phyloP scores from a whole-genome alignment of 2,888 invertebrate genomes.

The Sphaerophoria taeniata region DNA sequence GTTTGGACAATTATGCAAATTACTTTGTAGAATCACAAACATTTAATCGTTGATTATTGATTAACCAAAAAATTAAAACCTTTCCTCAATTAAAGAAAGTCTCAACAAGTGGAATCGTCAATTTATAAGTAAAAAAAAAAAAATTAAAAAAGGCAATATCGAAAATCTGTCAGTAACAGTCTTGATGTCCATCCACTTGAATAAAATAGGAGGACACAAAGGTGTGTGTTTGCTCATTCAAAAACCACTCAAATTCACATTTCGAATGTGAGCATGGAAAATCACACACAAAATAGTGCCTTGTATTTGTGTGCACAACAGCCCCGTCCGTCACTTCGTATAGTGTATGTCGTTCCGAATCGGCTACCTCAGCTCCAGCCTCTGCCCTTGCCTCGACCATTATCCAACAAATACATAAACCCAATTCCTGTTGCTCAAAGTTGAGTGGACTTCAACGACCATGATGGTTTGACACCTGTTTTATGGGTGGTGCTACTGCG shows the following conservation, averaged over 20 bases:
- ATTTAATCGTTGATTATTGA: conserved; percentile 37
- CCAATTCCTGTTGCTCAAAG: conserved; percentile 38
- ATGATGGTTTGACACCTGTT: conserved; percentile 55
- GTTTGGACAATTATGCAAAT: conserved; percentile 29
- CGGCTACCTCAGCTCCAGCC: not conserved
- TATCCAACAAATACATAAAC: conserved; percentile 19
- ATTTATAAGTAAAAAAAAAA: not conserved
- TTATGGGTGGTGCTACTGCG: conserved; percentile 43
- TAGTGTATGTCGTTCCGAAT: no score
- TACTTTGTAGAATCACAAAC: not conserved
- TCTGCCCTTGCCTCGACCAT: not conserved
- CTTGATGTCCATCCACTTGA: conserved; percentile 55
- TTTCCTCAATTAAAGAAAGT: conserved; percentile 8
- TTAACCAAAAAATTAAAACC: conserved; percentile 36
- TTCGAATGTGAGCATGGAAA: conserved; percentile 1
- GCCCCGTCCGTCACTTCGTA: no score
- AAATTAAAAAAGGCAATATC: conserved; percentile 27
- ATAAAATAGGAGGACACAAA: conserved; percentile 35
- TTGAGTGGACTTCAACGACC: conserved; percentile 61
- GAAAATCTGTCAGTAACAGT: conserved; percentile 56
- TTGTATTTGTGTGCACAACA: no score
- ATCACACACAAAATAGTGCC: not conserved
- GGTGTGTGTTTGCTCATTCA: conserved; percentile 38
- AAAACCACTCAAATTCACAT: not conserved
- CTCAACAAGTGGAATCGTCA: conserved; percentile 11